Evolutionary conservation across 2,888 invertebrate genomes (phyloP), one percentile per base, ranked within the genome.

Genomic region (Cerceris ruficornis): DNA sequence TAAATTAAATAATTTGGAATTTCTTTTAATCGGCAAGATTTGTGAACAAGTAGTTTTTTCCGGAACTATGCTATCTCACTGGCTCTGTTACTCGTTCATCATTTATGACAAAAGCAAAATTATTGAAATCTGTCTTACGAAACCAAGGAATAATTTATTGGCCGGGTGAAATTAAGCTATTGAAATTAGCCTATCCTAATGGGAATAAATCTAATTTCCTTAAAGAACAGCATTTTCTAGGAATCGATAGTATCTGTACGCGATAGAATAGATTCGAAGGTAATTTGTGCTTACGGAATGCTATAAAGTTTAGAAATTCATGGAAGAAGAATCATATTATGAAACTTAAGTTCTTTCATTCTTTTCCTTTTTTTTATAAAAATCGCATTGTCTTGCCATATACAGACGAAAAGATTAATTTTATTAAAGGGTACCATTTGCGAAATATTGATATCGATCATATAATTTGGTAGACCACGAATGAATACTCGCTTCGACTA

Each of bases 361-460:
- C 28, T 28, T 28, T 28, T 28, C 28, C 4, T 28, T 28, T 69
- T 75, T 58, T 57, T 75, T 73, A 68, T 64, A 72, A 76, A 81
- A 72, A 67, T 60, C 55, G 50, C 39, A 74, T 67, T 80, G 61
- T 75, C 68, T 75, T 71, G 62, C 55, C 77, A 69, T 50, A 68
- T 50, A 69, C 41, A 67, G 61, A 65, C 6, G 52, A 80, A 54
- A 58, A 68, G 15, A 46, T 75, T 67, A 28, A 69, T 72, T 57
- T 77, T 80, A 75, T 93, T 94, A 96, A 88, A 96, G 94, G 90
- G 99, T 99, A 83, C 99, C 99, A 93, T 99, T 99, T 90, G 99
- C 98, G 91, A 98, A 96, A 94, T 99, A 99, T 94, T 99, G 99
- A 94, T 98, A 99, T 92, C 98, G 98, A 94, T 99, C 99, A 94